Evolutionary conservation across 2,888 invertebrate genomes (phyloP).

Genomic region (Lithophane socia): DNA sequence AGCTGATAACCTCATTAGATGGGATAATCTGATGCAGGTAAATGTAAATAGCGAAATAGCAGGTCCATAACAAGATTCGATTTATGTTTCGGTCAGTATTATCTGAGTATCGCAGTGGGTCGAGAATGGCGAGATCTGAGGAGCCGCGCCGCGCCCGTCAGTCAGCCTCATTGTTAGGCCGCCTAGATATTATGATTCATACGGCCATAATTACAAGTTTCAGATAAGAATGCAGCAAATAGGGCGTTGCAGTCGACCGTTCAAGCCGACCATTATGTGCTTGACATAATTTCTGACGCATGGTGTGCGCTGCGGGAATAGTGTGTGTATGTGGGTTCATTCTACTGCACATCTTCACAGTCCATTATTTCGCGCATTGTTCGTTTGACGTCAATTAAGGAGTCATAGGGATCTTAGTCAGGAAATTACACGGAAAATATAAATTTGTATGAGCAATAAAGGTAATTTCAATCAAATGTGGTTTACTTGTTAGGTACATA

Average conservation of each 20-base stretch:
- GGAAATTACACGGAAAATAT: slow-evolving; percentile 57
- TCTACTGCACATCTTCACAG: slow-evolving; percentile 64
- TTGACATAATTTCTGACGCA: slow-evolving; percentile 82
- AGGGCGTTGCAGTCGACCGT: slow-evolving; percentile 86
- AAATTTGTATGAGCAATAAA: slow-evolving; percentile 53
- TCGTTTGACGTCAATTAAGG: slow-evolving; percentile 68
- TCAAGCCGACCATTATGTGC: slow-evolving; percentile 79
- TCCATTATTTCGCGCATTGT: slow-evolving; percentile 54
- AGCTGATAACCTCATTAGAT: slow-evolving; percentile 84
- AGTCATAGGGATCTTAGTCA: slow-evolving; percentile 60
- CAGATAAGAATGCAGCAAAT: slow-evolving; percentile 87
- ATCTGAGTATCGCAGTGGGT: slow-evolving; percentile 81
- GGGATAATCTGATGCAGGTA: slow-evolving; percentile 81
- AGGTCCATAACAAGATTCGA: slow-evolving; percentile 85
- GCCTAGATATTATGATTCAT: slow-evolving; percentile 86
- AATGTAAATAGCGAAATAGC: slow-evolving; percentile 85
- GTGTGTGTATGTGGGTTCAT: slow-evolving; percentile 75
- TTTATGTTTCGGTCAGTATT: slow-evolving; percentile 84
- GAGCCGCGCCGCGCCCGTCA: slow-evolving; percentile 85
- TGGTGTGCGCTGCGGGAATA: slow-evolving; percentile 69
- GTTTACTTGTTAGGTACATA: slow-evolving; percentile 27
- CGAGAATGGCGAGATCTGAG: slow-evolving; percentile 80
- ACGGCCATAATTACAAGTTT: slow-evolving; percentile 81
- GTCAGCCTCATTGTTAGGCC: slow-evolving; percentile 85
- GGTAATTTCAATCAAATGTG: slow-evolving; percentile 39